Evolutionary conservation across 2,888 invertebrate genomes (phyloP).

Genomic region (Hartigia nigra): DNA sequence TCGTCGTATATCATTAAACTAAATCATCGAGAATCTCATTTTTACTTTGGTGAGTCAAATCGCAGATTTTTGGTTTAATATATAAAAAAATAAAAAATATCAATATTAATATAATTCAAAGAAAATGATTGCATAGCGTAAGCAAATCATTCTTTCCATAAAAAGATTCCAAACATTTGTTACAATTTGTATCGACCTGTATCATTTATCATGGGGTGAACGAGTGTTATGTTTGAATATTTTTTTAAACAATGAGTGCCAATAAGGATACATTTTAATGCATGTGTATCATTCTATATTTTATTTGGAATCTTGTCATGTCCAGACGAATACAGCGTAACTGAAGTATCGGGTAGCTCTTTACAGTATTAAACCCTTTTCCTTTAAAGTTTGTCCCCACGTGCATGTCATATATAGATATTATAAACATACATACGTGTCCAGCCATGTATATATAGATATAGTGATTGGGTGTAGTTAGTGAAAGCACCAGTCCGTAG

Average conservation of each 20-base stretch:
- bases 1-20: not conserved
- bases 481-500: slow-evolving; percentile 48
- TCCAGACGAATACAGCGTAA: not conserved
- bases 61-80: not conserved
- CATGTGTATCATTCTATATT: not conserved
- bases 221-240: not conserved
- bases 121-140: not conserved
- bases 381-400: not conserved
- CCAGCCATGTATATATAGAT: slow-evolving; percentile 2
- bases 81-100: not conserved
- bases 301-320: not conserved
- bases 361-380: not conserved
- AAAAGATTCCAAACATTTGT: not conserved
- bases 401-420: not conserved
- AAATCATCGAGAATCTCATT: not conserved
- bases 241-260: not conserved
- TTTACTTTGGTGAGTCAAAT: not conserved
- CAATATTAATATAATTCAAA: not conserved
- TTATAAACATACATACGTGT: not conserved
- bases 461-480: slow-evolving; percentile 23
- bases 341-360: not conserved
- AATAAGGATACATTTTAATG: not conserved
- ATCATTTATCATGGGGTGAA: not conserved
- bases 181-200: not conserved
- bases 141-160: not conserved